phyloP scores from a whole-genome alignment of 2,888 invertebrate genomes.

The Acrocera orbiculus region DNA sequence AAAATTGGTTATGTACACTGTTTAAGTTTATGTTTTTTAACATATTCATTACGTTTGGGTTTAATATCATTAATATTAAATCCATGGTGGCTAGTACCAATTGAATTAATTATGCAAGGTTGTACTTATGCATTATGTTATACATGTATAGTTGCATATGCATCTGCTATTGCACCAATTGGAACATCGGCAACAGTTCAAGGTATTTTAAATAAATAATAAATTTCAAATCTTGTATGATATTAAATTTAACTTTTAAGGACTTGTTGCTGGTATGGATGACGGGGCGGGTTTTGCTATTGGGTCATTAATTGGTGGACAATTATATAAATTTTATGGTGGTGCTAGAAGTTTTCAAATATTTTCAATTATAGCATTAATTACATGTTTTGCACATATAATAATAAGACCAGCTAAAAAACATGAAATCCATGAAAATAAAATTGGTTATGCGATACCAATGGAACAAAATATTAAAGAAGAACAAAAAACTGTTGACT shows the following conservation, averaged over 20 bases:
- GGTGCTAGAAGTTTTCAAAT: constrained; percentile 39
- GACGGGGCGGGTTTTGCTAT: constrained; percentile 67
- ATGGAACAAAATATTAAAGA: constrained; percentile 8
- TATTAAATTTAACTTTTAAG: too few relatives aligned
- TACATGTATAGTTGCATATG: constrained; percentile 59
- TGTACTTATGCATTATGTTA: constrained; percentile 77
- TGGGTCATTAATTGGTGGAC: constrained; percentile 56
- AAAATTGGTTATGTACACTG: constrained; percentile 60
- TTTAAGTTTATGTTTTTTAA: constrained; percentile 57
- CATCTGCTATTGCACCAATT: constrained; percentile 44
- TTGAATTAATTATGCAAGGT: constrained; percentile 69
- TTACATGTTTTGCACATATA: constrained; percentile 27
- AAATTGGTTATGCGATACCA: constrained; percentile 8
- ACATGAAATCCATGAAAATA: constrained; percentile 14
- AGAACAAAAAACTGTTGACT: neutral
- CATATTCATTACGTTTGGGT: constrained; percentile 55
- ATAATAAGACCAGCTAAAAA: constrained; percentile 24
- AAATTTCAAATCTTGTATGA: too few relatives aligned
- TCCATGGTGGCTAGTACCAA: constrained; percentile 66
- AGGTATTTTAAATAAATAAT: too few relatives aligned
- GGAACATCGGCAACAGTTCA: constrained; percentile 73
- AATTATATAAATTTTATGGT: constrained; percentile 45
- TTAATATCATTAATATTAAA: constrained; percentile 57
- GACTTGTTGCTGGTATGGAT: constrained; percentile 76
- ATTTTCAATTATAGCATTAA: constrained; percentile 26